Conservation (phyloP, 2,797 vertebrate species). For the Sebastes vulpes region DNA sequence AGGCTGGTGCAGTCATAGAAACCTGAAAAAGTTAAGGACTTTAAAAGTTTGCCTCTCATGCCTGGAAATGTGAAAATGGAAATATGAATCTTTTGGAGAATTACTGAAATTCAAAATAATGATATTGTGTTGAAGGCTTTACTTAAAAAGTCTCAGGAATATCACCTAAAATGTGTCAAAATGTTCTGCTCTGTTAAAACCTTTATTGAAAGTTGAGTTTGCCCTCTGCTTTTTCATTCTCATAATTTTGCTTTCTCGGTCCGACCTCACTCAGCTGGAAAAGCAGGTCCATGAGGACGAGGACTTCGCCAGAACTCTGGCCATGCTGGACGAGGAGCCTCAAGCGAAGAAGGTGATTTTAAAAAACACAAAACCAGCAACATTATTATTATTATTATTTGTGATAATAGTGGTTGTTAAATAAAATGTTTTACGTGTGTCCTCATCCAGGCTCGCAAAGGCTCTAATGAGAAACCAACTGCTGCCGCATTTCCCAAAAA, state of each 20-base stretch:
- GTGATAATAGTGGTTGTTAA: not conserved
- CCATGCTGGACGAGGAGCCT: constrained; percentile 92
- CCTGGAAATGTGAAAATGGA: not conserved
- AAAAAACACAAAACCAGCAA: not conserved
- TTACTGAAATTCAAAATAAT: not conserved
- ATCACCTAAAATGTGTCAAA: not conserved
- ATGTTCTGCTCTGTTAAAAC: not conserved
- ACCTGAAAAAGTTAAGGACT: too few relatives aligned
- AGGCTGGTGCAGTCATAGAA: too few relatives aligned
- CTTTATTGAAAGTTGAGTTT: not conserved
- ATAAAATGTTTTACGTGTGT: not conserved
- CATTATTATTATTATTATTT: not conserved
- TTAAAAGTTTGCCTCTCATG: too few relatives aligned
- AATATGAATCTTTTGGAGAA: not conserved
- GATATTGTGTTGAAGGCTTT: too few relatives aligned
- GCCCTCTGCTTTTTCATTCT: not conserved
- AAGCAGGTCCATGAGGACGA: constrained; percentile 95
- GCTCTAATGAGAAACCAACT: constrained; percentile 41
- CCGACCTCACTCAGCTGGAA: constrained; percentile 86
- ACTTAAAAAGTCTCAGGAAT: not conserved
- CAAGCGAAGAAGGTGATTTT: constrained; percentile 89
- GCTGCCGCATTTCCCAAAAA: constrained; percentile 57
- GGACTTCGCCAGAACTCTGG: constrained; percentile 94
- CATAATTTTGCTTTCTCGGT: not conserved
- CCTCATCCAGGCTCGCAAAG: constrained; percentile 69